These are phyloP conservation scores for Petrocephalus schoutedeni DNA, from an alignment of 2,797 vertebrate species.

Conservation along the genomic window DNA sequence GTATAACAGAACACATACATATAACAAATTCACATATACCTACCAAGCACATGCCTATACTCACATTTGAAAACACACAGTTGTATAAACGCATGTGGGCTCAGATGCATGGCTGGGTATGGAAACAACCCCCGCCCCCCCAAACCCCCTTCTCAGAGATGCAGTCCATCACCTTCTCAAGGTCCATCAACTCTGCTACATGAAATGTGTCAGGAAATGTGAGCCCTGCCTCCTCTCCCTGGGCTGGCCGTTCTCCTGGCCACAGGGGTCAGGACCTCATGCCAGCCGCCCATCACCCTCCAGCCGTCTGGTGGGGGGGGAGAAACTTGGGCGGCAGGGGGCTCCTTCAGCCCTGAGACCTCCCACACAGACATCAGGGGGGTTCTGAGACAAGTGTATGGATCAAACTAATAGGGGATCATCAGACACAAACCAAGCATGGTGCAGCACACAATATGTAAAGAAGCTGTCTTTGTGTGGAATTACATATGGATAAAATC, in stretches of 20 bases:
- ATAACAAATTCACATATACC: background rate
- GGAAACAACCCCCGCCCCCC: background rate
- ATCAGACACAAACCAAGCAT: background rate
- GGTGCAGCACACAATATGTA: background rate
- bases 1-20: background rate
- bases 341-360: background rate
- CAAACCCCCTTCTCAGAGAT: background rate
- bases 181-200: background rate
- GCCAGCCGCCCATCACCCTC: background rate
- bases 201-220: background rate
- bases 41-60: background rate
- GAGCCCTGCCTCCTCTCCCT: background rate
- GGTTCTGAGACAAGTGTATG: background rate
- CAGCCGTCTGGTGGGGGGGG: background rate
- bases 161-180: background rate
- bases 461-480: background rate
- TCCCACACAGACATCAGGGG: background rate
- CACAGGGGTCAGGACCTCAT: background rate
- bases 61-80: background rate
- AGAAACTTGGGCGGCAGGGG: background rate
- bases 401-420: background rate
- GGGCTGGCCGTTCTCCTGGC: background rate
- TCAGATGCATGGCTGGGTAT: background rate
- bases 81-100: background rate
- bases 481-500: background rate